Evolutionary conservation across 2,888 invertebrate genomes (phyloP).

Genomic region (Brassicogethes aeneus): DNA sequence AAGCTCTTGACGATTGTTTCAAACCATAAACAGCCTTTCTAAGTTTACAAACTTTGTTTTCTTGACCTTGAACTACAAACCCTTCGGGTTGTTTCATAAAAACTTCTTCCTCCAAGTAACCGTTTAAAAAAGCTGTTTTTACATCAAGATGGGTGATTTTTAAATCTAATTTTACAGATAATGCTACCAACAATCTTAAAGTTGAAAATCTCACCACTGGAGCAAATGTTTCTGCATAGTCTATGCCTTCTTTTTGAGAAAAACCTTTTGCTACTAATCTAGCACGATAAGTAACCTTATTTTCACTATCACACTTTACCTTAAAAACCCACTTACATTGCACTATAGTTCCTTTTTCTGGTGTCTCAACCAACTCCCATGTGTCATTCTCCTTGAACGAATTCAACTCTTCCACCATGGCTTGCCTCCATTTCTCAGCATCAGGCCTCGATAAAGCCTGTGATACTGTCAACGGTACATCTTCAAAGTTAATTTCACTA

Average conservation of each 20-base stretch:
- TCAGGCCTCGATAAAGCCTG: neutral
- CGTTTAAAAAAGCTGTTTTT: neutral
- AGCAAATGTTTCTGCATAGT: neutral
- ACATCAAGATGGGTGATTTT: neutral
- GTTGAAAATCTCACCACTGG: neutral
- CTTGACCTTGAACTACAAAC: no score
- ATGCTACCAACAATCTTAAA: neutral
- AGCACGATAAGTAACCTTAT: neutral
- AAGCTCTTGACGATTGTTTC: no score
- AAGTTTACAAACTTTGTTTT: no score
- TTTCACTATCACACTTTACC: no score
- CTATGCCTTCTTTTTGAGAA: neutral
- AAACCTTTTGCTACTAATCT: neutral
- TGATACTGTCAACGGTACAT: neutral
- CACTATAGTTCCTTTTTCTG: neutral
- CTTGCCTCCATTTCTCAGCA: neutral
- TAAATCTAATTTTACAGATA: neutral
- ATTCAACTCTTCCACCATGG: neutral
- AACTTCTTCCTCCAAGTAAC: neutral
- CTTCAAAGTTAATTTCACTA: no score
- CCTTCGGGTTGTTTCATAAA: neutral
- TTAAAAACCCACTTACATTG: neutral
- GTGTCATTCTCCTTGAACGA: neutral
- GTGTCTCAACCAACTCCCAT: neutral
- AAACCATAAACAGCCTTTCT: no score